Evolutionary conservation across 2,113 vertebrate species (phyloP).

Genomic region (Regulus satrapa): DNA sequence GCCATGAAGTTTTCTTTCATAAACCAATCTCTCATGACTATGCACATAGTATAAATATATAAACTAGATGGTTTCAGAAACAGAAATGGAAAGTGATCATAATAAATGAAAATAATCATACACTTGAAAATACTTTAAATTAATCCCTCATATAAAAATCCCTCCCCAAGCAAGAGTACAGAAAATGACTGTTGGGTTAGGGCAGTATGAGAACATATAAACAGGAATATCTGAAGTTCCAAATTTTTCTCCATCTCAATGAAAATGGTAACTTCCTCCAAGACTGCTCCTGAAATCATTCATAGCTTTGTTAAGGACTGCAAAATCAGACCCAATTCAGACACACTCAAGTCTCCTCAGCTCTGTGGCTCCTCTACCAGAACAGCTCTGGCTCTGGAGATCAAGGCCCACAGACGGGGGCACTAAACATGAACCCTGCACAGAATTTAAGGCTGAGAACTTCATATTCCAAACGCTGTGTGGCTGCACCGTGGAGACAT

Average conservation of each 20-base stretch:
- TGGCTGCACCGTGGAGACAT: rapidly evolving
- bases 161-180: neutral
- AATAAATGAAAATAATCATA: neutral
- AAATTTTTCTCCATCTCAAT: neutral
- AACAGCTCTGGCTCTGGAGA: neutral
- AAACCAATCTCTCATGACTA: neutral
- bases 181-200: neutral
- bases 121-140: neutral
- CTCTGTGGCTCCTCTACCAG: neutral
- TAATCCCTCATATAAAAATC: conserved; percentile 13
- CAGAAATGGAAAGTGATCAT: neutral
- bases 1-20: neutral
- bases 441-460: neutral
- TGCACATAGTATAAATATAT: conserved; percentile 41
- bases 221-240: neutral
- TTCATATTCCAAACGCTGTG: neutral
- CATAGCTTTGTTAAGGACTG: neutral
- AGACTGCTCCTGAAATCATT: neutral
- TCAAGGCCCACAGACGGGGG: neutral
- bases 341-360: neutral
- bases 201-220: neutral
- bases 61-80: conserved; percentile 23
- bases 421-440: neutral
- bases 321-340: neutral
- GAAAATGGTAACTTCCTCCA: neutral